Base-by-base conservation (phyloP, 2,113 vertebrate species). In the Plecturocebus donacophilus region DNA sequence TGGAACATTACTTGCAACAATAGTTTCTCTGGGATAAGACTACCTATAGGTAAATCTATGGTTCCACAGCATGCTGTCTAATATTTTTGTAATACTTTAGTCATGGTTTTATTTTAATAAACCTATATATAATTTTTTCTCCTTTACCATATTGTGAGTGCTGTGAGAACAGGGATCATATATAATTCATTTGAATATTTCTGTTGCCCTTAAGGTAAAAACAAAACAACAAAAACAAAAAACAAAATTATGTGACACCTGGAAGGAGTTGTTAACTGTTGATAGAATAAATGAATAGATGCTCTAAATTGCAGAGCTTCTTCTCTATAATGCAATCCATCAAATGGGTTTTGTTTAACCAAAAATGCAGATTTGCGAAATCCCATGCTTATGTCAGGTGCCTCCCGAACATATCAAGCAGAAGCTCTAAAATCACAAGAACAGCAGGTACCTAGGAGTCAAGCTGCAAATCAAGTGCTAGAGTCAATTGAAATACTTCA, bases 61-160 rank as follows among this genome's bases (percentile, higher is more conserved):
- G 9, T 86, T 70, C 45, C 19, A 35, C 2, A 81, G 8, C 23
- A 71, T 79, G 5, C 89, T 64, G 89, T 64, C 19, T 52, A 82
- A 56, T 47, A 58, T 47, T 42, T 49, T 95, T 66, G 52, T 47
- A 54, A 25, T 30, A 58, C 35, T 52, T 94, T 61, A 45, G 4
- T 87, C 45, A 91, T 71, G 20, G n/a, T 77, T 64, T 95, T 95
- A 45, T 91, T 94, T 38, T 71, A 91, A 91, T 70, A 80, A 84
- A 71, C 14, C 42, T 90, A 84, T 58, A 52, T 94, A 88, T 58
- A 11, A 47, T 70, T 76, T 5, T 90, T 6, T 85, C 58, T 76
- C 8, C 19, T 79, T 40, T 61, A 79, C 20, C 35, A 87, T 58
- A 64, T 40, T 42, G 71, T 42, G 81, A 94, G 42, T 23, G 49